Evolutionary conservation across 2,797 vertebrate species (phyloP).

Genomic region (Novumbra hubbsi): DNA sequence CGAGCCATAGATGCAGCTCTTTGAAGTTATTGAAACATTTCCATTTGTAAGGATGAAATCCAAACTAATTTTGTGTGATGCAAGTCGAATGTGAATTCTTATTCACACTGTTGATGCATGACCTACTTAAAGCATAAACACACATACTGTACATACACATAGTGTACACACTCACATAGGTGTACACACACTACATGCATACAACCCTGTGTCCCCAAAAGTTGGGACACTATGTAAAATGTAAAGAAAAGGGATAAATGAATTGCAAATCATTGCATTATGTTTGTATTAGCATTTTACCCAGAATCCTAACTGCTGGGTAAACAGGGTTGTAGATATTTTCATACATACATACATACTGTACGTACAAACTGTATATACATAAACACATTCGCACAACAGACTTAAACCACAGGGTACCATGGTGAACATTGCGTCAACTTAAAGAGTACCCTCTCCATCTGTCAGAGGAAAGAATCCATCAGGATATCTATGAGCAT

Average conservation of each 20-base stretch:
- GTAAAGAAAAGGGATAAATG: too few relatives aligned
- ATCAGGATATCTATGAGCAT: constrained; percentile 55
- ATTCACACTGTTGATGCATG: constrained; percentile 68
- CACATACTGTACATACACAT: constrained; percentile 8
- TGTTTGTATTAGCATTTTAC: too few relatives aligned
- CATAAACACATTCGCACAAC: not conserved
- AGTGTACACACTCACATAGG: too few relatives aligned
- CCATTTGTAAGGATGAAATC: constrained; percentile 36
- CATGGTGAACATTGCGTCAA: not conserved
- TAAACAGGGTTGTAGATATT: constrained; percentile 14
- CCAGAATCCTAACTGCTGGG: too few relatives aligned
- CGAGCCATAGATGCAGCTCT: constrained; percentile 11
- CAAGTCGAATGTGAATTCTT: constrained; percentile 70
- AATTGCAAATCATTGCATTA: too few relatives aligned
- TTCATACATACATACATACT: not conserved
- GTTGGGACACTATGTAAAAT: too few relatives aligned
- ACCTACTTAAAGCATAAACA: constrained; percentile 62
- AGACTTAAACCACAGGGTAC: not conserved
- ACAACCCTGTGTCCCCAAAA: not conserved
- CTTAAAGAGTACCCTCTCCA: not conserved
- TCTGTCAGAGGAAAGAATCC: not conserved
- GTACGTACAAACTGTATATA: not conserved
- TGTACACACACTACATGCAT: not conserved
- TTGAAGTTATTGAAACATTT: constrained; percentile 51
- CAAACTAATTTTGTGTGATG: constrained; percentile 53